These are phyloP conservation scores for Crioceris asparagi DNA, from an alignment of 2,888 invertebrate genomes.

Conservation along the genomic window DNA sequence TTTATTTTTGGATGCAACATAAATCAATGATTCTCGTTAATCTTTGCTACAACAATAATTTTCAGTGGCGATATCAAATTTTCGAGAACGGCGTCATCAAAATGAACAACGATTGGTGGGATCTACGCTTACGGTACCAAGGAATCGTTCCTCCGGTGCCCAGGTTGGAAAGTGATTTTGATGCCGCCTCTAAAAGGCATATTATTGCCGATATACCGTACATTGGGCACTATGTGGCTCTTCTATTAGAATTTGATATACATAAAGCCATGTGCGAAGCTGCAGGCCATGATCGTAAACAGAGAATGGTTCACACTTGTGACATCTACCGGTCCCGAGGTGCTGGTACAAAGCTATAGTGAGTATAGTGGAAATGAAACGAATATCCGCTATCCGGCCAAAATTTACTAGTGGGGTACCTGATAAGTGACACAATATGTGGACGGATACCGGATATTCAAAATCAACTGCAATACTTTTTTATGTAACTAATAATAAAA, in stretches of 20 bases:
- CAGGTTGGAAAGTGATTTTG: slow-evolving; percentile 65
- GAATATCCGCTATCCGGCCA: too few relatives aligned
- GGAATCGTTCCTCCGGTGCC: slow-evolving; percentile 62
- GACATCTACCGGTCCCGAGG: slow-evolving; percentile 71
- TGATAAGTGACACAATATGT: too few relatives aligned
- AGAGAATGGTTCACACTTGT: slow-evolving; percentile 66
- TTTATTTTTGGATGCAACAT: too few relatives aligned
- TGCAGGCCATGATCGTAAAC: slow-evolving; percentile 49
- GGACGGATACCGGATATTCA: too few relatives aligned
- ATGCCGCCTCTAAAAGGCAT: slow-evolving; percentile 76
- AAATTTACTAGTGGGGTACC: too few relatives aligned
- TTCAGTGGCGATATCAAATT: slow-evolving; percentile 70
- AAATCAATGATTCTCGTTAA: too few relatives aligned
- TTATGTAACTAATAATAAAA: too few relatives aligned
- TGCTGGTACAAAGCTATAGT: slow-evolving; percentile 69
- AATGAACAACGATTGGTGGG: slow-evolving; percentile 71
- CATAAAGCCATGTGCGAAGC: slow-evolving; percentile 66
- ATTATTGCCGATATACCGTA: slow-evolving; percentile 63
- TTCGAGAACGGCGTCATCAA: slow-evolving; percentile 62
- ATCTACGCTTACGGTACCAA: slow-evolving; percentile 57
- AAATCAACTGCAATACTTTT: too few relatives aligned
- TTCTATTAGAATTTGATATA: slow-evolving; percentile 76
- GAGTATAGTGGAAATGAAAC: slow-evolving; percentile 21
- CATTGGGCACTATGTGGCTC: slow-evolving; percentile 71
- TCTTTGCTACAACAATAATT: too few relatives aligned